Base-by-base conservation (phyloP, 2,888 invertebrate species). In the Leptinotarsa tumamoca region DNA sequence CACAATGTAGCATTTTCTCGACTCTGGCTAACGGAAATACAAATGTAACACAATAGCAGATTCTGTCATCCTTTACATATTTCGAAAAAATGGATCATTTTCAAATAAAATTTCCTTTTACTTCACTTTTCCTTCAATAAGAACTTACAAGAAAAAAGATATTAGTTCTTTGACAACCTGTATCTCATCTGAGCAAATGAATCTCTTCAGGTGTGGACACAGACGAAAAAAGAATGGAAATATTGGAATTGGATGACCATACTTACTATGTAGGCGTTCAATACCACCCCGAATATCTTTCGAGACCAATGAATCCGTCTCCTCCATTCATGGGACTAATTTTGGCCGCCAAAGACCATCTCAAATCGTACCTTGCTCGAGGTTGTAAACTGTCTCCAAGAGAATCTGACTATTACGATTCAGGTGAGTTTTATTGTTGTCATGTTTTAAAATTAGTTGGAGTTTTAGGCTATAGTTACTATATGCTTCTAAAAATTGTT, bases 261-360 rank as follows among this genome's bases (percentile, higher is more conserved):
- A 95, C 95, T 0, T 99, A 95, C 88, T 99, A 95, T 87, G 95
- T 98, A 5, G 95, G 95, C 0, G 98, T 98, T 2, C 99, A 99
- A 89, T 99, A 95, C 89, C 99, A 99, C 89, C 99, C 99, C 0
- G 99, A 99, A 88, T 99, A 99, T 87, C 90, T 98, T 77, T 97
- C 97, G 0, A 91, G 98, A 2, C 98, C 98, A 0, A 88, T 98
- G 80, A 93, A 93, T 71, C 98, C 98, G 0, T 98, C 98, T 27
- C 97, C 99, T 4, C 98, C 98, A 10, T 99, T 98, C 89, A 90
- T 98, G 80, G 99, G 99, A 79, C 90, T 99, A 3, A 93, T 99
- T 82, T 90, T 99, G 78, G 98, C 99, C 7, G 93, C 98, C 0
- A 93, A 94, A 72, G 95, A 95, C 4, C 95, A 95, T 87, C 90